These are phyloP conservation scores for Myotis findleyi DNA, from an alignment of 2,797 vertebrate species.

Conservation along the genomic window DNA sequence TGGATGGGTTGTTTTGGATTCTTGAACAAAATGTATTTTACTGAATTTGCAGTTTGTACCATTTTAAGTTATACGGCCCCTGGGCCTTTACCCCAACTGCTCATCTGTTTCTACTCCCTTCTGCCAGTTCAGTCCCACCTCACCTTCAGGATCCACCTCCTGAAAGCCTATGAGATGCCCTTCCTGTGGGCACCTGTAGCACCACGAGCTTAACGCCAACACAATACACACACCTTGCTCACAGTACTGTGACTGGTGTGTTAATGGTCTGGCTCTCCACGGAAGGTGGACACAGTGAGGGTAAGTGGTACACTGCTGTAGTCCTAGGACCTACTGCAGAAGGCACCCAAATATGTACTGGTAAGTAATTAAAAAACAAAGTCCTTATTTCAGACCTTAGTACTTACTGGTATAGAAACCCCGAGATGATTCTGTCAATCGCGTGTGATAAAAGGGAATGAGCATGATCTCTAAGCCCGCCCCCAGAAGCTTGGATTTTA, in stretches of 20 bases:
- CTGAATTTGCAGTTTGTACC: neutral
- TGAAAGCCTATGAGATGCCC: neutral
- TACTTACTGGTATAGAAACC: constrained; percentile 1
- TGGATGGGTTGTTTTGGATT: constrained; percentile 3
- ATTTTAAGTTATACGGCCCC: neutral
- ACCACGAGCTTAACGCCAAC: neutral
- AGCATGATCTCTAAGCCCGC: neutral
- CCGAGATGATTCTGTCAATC: neutral
- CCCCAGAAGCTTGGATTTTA: neutral
- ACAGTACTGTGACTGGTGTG: too few species aligned
- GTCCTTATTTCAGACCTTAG: constrained; percentile 1
- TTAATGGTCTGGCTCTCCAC: neutral
- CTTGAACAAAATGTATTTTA: neutral
- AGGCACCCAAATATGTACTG: neutral
- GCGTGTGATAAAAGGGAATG: neutral
- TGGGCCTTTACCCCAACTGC: neutral
- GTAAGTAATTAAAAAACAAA: neutral
- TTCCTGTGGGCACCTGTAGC: neutral
- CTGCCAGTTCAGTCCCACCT: neutral
- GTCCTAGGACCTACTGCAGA: neutral
- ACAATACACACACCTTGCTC: neutral
- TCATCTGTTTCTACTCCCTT: neutral
- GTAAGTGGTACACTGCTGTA: neutral
- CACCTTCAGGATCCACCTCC: neutral
- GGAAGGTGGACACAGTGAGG: neutral